Conservation (phyloP, 1,140 invertebrate genomes). For the Lepidotrigona ventralis region DNA sequence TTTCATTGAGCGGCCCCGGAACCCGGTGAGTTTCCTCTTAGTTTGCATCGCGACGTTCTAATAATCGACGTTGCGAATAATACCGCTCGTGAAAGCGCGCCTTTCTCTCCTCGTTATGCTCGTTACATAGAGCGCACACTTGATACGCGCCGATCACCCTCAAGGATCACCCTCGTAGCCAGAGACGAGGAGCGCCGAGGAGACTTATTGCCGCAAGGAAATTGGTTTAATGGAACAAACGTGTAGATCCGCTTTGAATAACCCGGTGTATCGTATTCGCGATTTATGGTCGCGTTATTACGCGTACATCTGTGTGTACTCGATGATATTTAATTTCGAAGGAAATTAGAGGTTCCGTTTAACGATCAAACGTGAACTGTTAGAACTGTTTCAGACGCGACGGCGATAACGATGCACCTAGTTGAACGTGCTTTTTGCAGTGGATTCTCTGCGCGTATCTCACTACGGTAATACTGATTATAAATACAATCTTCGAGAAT, state of each 20-base stretch:
- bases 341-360: not conserved
- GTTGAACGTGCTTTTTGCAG: not conserved
- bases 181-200: not conserved
- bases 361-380: conserved; percentile 8
- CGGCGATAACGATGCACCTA: not conserved
- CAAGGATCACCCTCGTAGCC: not conserved
- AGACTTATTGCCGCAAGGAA: conserved; percentile 13
- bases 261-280: not conserved
- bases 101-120: conserved; percentile 25
- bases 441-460: not conserved
- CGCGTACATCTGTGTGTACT: not conserved
- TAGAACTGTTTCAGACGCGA: not conserved
- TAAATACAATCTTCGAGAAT: not conserved
- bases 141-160: conserved; percentile 18
- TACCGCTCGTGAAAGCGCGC: not conserved
- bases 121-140: not conserved
- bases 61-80: conserved; percentile 8
- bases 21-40: not conserved
- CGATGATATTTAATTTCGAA: conserved; percentile 13
- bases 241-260: not conserved
- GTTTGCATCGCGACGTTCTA: not conserved
- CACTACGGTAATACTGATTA: not conserved
- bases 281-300: conserved; percentile 15
- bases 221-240: conserved; percentile 13
- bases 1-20: not conserved